These are phyloP conservation scores for Nesogale talazaci DNA, from an alignment of 2,113 vertebrate species.

Conservation along the genomic window DNA sequence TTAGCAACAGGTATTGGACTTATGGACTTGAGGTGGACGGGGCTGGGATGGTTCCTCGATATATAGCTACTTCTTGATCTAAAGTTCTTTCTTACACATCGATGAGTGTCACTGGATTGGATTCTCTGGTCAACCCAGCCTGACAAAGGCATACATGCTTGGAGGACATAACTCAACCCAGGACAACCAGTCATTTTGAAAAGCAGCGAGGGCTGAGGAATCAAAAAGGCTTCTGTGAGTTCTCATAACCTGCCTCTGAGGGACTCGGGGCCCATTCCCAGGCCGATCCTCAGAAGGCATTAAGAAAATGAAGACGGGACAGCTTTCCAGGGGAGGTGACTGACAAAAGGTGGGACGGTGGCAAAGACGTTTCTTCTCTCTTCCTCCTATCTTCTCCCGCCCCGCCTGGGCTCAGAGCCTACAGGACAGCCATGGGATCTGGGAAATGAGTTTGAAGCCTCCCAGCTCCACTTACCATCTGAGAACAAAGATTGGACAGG, in stretches of 20 bases:
- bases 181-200: background rate
- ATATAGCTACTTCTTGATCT: too few relatives aligned
- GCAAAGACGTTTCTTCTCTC: background rate
- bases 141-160: background rate
- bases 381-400: background rate
- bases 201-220: background rate
- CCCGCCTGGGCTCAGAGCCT: background rate
- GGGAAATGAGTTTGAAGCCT: background rate
- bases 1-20: too few relatives aligned
- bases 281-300: background rate
- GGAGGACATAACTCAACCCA: background rate
- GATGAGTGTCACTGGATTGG: too few relatives aligned
- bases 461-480: background rate
- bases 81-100: too few relatives aligned
- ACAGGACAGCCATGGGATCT: background rate
- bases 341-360: background rate
- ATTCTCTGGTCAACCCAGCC: too few relatives aligned
- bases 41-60: too few relatives aligned
- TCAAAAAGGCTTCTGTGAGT: background rate
- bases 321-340: background rate
- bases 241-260: background rate
- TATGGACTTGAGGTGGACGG: too few relatives aligned
- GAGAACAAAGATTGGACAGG: background rate
- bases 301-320: background rate
- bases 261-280: background rate